These are phyloP conservation scores for Listronotus oregonensis DNA, from an alignment of 1,140 invertebrate genomes.

Conservation along the genomic window DNA sequence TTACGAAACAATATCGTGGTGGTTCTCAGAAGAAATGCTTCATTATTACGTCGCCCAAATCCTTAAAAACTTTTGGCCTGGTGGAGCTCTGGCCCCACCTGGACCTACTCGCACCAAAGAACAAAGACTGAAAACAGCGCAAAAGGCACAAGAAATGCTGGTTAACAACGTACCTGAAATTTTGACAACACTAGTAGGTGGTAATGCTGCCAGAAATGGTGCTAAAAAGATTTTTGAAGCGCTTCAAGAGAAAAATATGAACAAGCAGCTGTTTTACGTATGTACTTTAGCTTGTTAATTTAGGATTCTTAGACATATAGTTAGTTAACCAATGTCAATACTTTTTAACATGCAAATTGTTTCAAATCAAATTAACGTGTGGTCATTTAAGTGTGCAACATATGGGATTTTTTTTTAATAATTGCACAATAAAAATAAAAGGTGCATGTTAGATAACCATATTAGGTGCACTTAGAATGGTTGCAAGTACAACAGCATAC, in stretches of 20 bases:
- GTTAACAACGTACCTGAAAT: conserved; percentile 78
- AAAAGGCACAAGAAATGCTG: conserved; percentile 69
- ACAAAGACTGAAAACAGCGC: conserved; percentile 70
- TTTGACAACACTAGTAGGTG: conserved; percentile 81
- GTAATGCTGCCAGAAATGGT: conserved; percentile 81
- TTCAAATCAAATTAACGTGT: too few species aligned
- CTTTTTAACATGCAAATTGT: too few species aligned
- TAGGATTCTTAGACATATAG: conserved; percentile 18
- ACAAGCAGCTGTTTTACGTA: conserved; percentile 92
- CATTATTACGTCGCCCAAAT: conserved; percentile 85
- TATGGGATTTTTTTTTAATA: too few species aligned
- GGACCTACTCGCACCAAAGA: conserved; percentile 66
- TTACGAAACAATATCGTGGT: conserved; percentile 82
- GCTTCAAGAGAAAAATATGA: conserved; percentile 82
- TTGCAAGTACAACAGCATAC: too few species aligned
- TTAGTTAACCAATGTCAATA: too few species aligned
- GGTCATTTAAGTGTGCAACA: too few species aligned
- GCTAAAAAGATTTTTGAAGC: conserved; percentile 86
- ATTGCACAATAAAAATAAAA: too few species aligned
- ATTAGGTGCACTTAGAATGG: too few species aligned
- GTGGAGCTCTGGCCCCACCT: conserved; percentile 68
- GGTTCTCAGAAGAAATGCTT: conserved; percentile 88
- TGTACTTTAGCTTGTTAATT: conserved; percentile 57
- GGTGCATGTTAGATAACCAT: too few species aligned
- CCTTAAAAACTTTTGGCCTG: conserved; percentile 87